Percentiles rank a stretch among this genome's conserved stretches.
These are phyloP conservation scores for Bungarus multicinctus DNA, from an alignment of 2,113 vertebrate genomes.

Conservation along the genomic window DNA sequence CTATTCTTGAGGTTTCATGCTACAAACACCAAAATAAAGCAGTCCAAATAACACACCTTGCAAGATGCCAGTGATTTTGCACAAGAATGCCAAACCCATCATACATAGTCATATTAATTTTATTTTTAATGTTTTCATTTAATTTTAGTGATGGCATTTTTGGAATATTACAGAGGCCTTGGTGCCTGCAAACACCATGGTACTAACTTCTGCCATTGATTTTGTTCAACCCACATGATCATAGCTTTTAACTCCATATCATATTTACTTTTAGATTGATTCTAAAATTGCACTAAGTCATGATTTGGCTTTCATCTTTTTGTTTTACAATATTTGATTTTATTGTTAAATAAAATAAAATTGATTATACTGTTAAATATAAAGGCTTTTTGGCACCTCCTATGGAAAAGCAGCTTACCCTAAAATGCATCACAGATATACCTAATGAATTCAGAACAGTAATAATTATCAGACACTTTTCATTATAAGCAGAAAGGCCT, in stretches of 20 bases:
- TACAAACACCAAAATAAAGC: neutral
- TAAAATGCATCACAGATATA: neutral
- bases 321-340: neutral
- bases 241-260: neutral
- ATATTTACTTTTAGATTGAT: neutral
- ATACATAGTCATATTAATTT: neutral
- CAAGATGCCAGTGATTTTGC: neutral
- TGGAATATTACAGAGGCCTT: neutral
- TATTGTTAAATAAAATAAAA: no score
- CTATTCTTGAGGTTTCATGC: neutral
- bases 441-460: neutral
- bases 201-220: neutral
- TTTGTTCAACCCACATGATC: neutral
- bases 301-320: neutral
- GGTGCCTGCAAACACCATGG: neutral
- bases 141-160: neutral
- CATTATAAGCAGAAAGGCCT: neutral
- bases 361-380: neutral
- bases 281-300: neutral
- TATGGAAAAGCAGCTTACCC: neutral
- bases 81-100: neutral
- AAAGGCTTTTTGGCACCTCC: neutral
- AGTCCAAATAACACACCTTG: neutral
- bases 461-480: neutral
- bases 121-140: neutral